These are phyloP conservation scores for Aquatica leii DNA, from an alignment of 2,888 invertebrate species.

Conservation along the genomic window DNA sequence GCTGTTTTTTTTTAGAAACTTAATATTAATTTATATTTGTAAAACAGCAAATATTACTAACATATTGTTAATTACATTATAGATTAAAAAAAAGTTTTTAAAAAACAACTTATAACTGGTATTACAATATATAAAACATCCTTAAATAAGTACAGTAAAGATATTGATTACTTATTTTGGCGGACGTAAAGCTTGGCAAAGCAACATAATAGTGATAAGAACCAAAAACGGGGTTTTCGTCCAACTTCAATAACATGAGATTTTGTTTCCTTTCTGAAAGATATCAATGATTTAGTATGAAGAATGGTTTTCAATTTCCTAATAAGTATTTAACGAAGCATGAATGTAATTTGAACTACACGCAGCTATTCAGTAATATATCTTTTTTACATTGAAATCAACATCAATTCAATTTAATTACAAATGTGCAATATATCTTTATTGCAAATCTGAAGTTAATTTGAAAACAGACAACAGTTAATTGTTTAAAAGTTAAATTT, in stretches of 20 bases:
- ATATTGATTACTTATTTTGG: conserved; percentile 27
- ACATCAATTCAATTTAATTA: too few relatives aligned
- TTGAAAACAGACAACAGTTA: not conserved
- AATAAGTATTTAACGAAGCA: not conserved
- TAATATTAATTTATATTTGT: too few relatives aligned
- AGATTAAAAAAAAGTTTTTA: too few relatives aligned
- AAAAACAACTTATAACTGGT: too few relatives aligned
- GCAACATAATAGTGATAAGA: conserved; percentile 22
- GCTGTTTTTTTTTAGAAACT: too few relatives aligned
- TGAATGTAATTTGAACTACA: not conserved
- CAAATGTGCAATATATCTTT: too few relatives aligned
- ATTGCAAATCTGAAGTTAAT: too few relatives aligned
- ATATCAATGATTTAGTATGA: conserved; percentile 29
- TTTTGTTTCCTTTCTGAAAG: conserved; percentile 21
- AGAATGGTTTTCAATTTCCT: conserved; percentile 18
- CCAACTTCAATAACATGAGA: conserved; percentile 21
- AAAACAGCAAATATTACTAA: too few relatives aligned
- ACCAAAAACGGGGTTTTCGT: conserved; percentile 11
- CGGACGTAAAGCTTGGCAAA: conserved; percentile 18
- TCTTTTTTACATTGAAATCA: too few relatives aligned
- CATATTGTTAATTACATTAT: too few relatives aligned
- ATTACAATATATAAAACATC: too few relatives aligned
- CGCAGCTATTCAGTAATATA: not conserved
- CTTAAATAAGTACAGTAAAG: too few relatives aligned
- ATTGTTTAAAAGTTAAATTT: not conserved